A percentile compares a stretch with the other conserved stretches of the same genome.
phyloP scores from a whole-genome alignment of 1,140 invertebrate genomes.

The Dinoponera quadriceps region DNA sequence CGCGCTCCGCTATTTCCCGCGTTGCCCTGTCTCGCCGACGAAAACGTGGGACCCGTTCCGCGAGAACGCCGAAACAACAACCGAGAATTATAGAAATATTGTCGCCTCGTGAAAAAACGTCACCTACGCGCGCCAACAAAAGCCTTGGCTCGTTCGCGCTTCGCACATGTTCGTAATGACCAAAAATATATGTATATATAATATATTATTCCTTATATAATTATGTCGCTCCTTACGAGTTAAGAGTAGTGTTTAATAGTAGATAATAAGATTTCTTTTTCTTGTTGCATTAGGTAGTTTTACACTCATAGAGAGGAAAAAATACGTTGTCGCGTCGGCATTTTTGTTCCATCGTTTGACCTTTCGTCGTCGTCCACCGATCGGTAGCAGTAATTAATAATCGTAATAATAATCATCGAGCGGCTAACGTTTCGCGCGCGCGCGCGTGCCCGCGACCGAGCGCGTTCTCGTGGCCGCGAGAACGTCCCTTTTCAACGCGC shows the following conservation, averaged over 20 bases:
- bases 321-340: slow-evolving; percentile 79
- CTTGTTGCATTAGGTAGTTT: slow-evolving; percentile 82
- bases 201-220: slow-evolving; percentile 84
- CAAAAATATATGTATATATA: slow-evolving; percentile 86
- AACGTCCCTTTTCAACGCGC: not conserved
- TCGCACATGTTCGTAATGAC: slow-evolving; percentile 84
- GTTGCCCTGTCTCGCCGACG: slow-evolving; percentile 13
- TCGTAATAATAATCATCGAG: slow-evolving; percentile 60
- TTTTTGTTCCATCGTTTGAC: slow-evolving; percentile 67
- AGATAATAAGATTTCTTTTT: slow-evolving; percentile 80
- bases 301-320: slow-evolving; percentile 85
- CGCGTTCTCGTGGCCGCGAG: too few relatives aligned
- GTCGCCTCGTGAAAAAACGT: slow-evolving; percentile 84
- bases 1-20: slow-evolving; percentile 21
- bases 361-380: slow-evolving; percentile 60
- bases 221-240: slow-evolving; percentile 84
- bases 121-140: slow-evolving; percentile 81
- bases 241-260: slow-evolving; percentile 85
- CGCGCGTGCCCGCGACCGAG: slow-evolving; percentile 14
- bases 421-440: slow-evolving; percentile 51
- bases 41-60: slow-evolving; percentile 60
- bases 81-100: slow-evolving; percentile 84
- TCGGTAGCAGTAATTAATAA: slow-evolving; percentile 53
- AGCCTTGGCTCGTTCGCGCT: slow-evolving; percentile 80
- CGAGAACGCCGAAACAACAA: slow-evolving; percentile 81